Evolutionary conservation across 2,888 invertebrate genomes (phyloP), one percentile per base, ranked within the genome.

Genomic region (Pteria penguin): DNA sequence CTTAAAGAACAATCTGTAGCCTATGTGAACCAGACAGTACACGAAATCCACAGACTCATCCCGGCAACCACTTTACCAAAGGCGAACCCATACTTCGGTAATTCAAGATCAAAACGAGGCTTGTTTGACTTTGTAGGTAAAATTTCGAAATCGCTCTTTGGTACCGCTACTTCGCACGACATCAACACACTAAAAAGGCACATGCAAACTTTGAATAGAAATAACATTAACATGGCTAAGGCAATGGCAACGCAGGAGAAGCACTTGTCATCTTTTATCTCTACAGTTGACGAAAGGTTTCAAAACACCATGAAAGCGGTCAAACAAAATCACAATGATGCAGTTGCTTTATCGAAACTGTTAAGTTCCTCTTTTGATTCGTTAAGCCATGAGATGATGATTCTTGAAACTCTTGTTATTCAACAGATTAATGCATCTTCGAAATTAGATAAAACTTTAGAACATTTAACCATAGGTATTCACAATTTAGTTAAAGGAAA

Each of bases 101-200:
- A 57, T 4, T 36, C 45, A 11, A 54, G 65, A 63, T 32, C 32
- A 4, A 65, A 68, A 24, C 33, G 76, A 14, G 61, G 72, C 14
- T 45, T 79, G 1, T 69, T 81, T 18, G 75, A 77, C 4, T 79
- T 81, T 54, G 73, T 77, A 4, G 78, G 81, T 2, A 29, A 70
- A 14, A 63, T 79, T 4, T 81, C 77, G 0, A 73, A 72, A 60
- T 67, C 65, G 18, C 45, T 82, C 1, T 79, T 82, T 72, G 78
- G 78, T 0, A 80, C 79, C 11, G 79, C 82, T 0, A 82, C 82
- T 31, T n/a, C 69, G 8, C 69, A 73, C 57, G 82, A 79, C 70
- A 74, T 79, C 18, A 65, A 72, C 27, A 66, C 58, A 26, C 31
- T 81, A 24, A 73, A 71, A 29, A 24, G 61, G 5, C 75, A 79